These are phyloP conservation scores for Sinopyrophorus schimmeli DNA, from an alignment of 2,888 invertebrate genomes.

Conservation along the genomic window DNA sequence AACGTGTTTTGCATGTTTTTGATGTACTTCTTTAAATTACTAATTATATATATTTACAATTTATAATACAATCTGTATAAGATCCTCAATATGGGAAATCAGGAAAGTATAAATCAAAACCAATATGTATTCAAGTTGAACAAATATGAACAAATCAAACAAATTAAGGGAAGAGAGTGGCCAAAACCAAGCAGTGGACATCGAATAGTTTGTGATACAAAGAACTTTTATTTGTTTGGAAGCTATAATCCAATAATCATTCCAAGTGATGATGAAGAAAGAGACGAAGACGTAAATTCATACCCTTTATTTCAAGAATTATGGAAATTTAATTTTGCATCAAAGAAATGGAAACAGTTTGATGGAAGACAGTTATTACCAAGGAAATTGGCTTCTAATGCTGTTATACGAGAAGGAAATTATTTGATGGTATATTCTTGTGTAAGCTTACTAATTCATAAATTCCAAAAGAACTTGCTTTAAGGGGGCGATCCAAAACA, in stretches of 20 bases:
- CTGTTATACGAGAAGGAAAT: slow-evolving; percentile 73
- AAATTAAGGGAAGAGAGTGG: slow-evolving; percentile 35
- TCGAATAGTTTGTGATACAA: slow-evolving; percentile 78
- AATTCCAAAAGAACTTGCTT: too few species aligned
- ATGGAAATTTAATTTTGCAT: slow-evolving; percentile 84
- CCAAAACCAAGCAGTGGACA: slow-evolving; percentile 78
- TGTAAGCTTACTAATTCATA: slow-evolving; percentile 28
- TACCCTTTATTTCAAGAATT: slow-evolving; percentile 78
- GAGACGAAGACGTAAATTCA: slow-evolving; percentile 57
- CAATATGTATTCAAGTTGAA: slow-evolving; percentile 44
- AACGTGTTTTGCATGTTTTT: too few species aligned
- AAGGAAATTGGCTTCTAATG: slow-evolving; percentile 84
- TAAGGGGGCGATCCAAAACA: too few species aligned
- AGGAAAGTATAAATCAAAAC: slow-evolving; percentile 23
- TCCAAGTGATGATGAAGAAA: slow-evolving; percentile 40
- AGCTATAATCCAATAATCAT: slow-evolving; percentile 77
- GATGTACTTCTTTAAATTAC: too few species aligned
- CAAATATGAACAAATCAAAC: slow-evolving; percentile 42
- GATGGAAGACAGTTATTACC: slow-evolving; percentile 69
- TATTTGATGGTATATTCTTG: slow-evolving; percentile 67
- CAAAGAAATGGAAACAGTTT: slow-evolving; percentile 74
- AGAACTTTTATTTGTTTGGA: slow-evolving; percentile 82
- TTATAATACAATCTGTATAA: too few species aligned
- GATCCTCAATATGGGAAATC: slow-evolving; percentile 40
- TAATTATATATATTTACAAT: too few species aligned